A percentile compares a stretch with the other conserved stretches of the same genome.
Conservation (phyloP, 2,797 vertebrate genomes). For the Martes flavigula region DNA sequence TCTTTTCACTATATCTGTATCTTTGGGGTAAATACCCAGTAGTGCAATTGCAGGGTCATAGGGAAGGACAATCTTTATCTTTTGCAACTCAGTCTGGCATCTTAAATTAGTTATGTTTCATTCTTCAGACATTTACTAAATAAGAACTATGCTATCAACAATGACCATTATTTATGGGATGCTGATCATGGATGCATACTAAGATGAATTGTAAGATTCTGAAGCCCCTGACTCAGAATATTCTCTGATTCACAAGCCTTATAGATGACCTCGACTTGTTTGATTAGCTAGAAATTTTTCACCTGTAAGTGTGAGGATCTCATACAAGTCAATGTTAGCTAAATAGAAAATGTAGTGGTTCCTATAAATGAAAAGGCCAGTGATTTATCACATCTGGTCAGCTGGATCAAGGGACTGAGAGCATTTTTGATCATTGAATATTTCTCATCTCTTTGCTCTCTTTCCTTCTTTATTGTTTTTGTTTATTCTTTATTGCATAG, state of each 20-base stretch:
- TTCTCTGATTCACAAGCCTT: not conserved
- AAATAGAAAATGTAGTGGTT: not conserved
- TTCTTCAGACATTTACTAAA: not conserved
- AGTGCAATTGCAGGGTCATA: no score
- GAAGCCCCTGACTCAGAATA: not conserved
- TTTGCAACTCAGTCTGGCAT: not conserved
- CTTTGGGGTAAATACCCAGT: no score
- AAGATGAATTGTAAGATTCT: not conserved
- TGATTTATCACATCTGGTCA: not conserved
- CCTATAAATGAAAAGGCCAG: not conserved
- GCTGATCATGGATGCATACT: not conserved
- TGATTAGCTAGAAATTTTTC: conserved; percentile 12
- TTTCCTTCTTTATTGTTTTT: not conserved
- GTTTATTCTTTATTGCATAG: not conserved
- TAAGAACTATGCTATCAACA: not conserved
- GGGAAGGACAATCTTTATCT: no score
- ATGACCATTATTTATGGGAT: not conserved
- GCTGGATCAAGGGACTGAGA: not conserved
- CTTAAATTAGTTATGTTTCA: not conserved
- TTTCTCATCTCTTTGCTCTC: not conserved
- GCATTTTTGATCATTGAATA: not conserved
- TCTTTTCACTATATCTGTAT: no score
- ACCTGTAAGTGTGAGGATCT: not conserved
- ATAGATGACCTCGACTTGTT: not conserved
- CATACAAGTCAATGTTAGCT: not conserved